phyloP scores from a whole-genome alignment of 2,888 invertebrate genomes.

The Slavum lentiscoides region DNA sequence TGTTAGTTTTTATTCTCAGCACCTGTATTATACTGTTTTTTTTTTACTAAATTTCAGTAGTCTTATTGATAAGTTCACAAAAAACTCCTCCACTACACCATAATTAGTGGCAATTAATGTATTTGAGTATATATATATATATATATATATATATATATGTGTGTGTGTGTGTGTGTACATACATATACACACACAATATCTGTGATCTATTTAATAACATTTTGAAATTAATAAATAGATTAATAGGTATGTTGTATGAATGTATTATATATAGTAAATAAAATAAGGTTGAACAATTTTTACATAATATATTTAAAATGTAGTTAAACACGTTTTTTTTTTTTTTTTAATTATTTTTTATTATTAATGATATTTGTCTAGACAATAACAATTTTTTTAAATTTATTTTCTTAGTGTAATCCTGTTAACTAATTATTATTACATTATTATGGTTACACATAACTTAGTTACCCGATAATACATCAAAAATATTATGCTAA shows the following conservation, averaged over 20 bases:
- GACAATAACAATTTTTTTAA: slow-evolving; percentile 32
- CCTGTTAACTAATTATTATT: slow-evolving; percentile 15
- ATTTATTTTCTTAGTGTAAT: slow-evolving; percentile 4
- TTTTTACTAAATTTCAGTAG: slow-evolving; percentile 61
- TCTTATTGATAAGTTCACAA: slow-evolving; percentile 53
- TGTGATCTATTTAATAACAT: not conserved
- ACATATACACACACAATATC: not conserved
- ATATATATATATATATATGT: not conserved
- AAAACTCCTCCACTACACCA: slow-evolving; percentile 27
- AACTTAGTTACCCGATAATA: slow-evolving; percentile 39
- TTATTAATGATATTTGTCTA: slow-evolving; percentile 45
- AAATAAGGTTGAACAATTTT: slow-evolving; percentile 3
- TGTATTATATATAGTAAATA: not conserved
- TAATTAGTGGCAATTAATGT: not conserved
- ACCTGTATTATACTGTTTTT: slow-evolving; percentile 78
- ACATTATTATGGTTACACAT: slow-evolving; percentile 27
- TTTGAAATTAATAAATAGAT: not conserved
- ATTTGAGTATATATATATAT: not conserved
- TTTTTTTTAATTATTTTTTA: not conserved
- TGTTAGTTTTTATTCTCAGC: too few relatives aligned
- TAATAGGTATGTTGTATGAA: not conserved
- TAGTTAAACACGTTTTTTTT: slow-evolving; percentile 1
- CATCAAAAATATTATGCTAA: slow-evolving; percentile 32
- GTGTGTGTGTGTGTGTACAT: not conserved
- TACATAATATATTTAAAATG: slow-evolving; percentile 41